A percentile compares a stretch with the other conserved stretches of the same genome.
Evolutionary conservation across 2,888 invertebrate genomes (phyloP).

Genomic region (Cephus nigrinus): DNA sequence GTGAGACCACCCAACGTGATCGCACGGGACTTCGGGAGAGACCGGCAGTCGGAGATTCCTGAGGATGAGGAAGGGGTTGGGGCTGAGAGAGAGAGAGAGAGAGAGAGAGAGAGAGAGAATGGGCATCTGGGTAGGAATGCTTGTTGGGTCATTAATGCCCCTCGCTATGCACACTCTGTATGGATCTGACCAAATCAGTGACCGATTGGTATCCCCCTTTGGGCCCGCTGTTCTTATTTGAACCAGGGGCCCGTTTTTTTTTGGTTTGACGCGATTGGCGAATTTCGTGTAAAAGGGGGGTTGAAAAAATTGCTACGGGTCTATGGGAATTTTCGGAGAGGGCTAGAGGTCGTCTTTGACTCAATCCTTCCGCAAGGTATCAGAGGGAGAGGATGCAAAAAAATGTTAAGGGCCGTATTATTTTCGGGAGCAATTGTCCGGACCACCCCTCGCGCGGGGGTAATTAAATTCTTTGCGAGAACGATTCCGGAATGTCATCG

Average conservation of each 20-base stretch:
- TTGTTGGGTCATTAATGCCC: slow-evolving; percentile 64
- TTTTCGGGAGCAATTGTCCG: slow-evolving; percentile 30
- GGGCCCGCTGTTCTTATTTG: slow-evolving; percentile 15
- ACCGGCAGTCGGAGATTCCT: slow-evolving; percentile 22
- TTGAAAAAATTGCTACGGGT: too few species aligned
- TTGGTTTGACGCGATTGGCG: background rate
- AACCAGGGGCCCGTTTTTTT: background rate
- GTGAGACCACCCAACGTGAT: slow-evolving; percentile 66
- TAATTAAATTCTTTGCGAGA: slow-evolving; percentile 65
- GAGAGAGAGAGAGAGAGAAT: slow-evolving; percentile 29
- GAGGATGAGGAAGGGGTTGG: slow-evolving; percentile 9
- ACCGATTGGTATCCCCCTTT: slow-evolving; percentile 53
- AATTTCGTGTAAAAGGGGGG: background rate
- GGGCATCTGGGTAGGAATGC: slow-evolving; percentile 58
- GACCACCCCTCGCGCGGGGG: slow-evolving; percentile 35
- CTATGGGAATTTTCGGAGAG: too few species aligned
- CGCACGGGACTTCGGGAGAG: slow-evolving; percentile 57
- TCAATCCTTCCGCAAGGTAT: background rate
- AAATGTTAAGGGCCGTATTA: background rate
- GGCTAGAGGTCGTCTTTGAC: too few species aligned
- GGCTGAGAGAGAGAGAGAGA: slow-evolving; percentile 28
- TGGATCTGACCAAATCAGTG: slow-evolving; percentile 63
- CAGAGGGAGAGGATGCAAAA: background rate
- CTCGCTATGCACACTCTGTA: slow-evolving; percentile 60
- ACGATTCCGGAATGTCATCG: slow-evolving; percentile 61